Base-by-base conservation (phyloP, 2,888 invertebrate species). In the Meliscaeva auricollis region DNA sequence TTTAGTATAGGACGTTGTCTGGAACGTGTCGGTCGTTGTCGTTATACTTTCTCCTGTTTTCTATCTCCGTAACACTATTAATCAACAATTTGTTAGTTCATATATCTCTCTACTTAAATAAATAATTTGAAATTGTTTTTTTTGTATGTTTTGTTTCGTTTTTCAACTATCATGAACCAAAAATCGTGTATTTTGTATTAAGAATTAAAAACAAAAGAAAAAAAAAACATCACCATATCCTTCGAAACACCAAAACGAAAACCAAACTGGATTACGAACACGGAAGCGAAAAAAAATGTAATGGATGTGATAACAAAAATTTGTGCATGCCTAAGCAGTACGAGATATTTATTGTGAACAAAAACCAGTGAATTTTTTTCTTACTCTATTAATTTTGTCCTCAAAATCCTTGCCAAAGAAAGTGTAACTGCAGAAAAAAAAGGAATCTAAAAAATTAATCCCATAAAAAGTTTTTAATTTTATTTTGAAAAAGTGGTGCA, bases 1-100 rank as follows among this genome's bases (percentile, higher is more conserved):
- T 87, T 87, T 83, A 87, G 87, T 87, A 84, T 87, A 87, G 87
- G 75, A 87, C 87, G 82, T 87, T 87, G 87, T 80, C 87, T 87
- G 82, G 87, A 84, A 79, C 87, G 87, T 82, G 87, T 87, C 87
- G 87, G 87, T 85, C 41, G 85, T 85, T 81, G 76, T 72, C 73
- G 81, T 85, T 85, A 81, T 81, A 85, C 81, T 85, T 81, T 81
- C 76, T 85, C 80, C 85, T 81, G 85, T 77, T 85, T 85, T 80
- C 81, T 85, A 77, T 85, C 81, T 85, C 77, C 85, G 81, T 64
- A 64, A 80, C 62, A 85, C 70, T 68, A 76, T 85, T 81, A 81
- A 85, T 85, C 85, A 85, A 77, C 81, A 81, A 85, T 85, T 85
- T 68, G 79, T 84, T 84, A 72, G n/a, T 73, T 41, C 48, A 13